These are phyloP conservation scores for Macrochelys suwanniensis DNA, from an alignment of 2,797 vertebrate species.

Conservation along the genomic window DNA sequence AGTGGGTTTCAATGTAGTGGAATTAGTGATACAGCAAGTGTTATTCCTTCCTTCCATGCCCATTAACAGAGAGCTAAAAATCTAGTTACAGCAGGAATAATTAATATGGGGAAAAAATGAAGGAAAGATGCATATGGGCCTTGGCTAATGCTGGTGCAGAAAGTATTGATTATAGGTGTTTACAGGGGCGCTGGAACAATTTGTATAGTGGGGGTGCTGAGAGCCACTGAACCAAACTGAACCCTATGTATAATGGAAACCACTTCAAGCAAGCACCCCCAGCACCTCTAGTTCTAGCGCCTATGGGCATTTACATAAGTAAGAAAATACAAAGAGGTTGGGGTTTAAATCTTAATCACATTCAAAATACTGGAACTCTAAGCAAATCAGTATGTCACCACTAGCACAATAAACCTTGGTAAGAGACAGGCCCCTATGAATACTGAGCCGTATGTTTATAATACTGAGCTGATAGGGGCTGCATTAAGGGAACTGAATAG, in stretches of 20 bases:
- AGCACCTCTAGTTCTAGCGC: too few species aligned
- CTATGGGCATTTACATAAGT: background rate
- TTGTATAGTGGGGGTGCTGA: too few species aligned
- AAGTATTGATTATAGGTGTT: background rate
- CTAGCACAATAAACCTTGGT: fast-evolving
- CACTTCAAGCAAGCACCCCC: too few species aligned
- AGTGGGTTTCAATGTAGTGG: background rate
- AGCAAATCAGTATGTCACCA: background rate
- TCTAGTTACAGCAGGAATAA: fast-evolving
- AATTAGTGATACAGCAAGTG: background rate
- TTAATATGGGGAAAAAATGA: background rate
- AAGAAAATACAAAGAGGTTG: background rate
- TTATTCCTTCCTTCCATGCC: background rate
- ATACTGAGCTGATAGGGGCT: fast-evolving
- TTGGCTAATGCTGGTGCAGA: background rate
- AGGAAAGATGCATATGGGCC: background rate
- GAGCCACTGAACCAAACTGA: too few species aligned
- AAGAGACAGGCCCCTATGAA: background rate
- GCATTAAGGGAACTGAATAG: background rate
- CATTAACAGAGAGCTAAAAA: background rate
- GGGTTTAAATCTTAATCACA: background rate
- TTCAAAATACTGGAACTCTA: fast-evolving
- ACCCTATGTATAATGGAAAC: too few species aligned
- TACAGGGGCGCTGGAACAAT: too few species aligned
- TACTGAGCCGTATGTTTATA: background rate